A percentile compares a stretch with the other conserved stretches of the same genome.
Evolutionary conservation across 1,140 invertebrate genomes (phyloP).

Genomic region (Tetranychus urticae): DNA sequence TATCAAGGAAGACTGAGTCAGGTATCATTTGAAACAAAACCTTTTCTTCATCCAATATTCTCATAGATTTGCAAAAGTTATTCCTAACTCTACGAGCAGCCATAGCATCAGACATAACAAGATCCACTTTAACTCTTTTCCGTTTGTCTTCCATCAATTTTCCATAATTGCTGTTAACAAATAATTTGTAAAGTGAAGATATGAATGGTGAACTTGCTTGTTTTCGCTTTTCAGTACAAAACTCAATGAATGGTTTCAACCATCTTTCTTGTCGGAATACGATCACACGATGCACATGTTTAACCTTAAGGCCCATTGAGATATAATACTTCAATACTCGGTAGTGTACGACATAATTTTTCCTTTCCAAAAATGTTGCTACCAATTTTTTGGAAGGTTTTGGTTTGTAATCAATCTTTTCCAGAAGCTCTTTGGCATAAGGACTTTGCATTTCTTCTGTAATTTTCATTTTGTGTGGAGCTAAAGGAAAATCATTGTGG

Average conservation of each 20-base stretch:
- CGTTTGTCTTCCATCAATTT: constrained; percentile 22
- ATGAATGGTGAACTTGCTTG: constrained; percentile 15
- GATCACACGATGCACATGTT: constrained; percentile 24
- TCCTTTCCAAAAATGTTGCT: constrained; percentile 5
- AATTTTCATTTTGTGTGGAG: constrained; percentile 14
- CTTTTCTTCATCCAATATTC: too few species aligned
- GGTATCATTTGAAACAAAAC: constrained; percentile 8
- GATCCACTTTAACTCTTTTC: constrained; percentile 1
- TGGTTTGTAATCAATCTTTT: neutral
- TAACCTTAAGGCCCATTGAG: constrained; percentile 21
- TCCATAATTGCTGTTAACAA: constrained; percentile 25
- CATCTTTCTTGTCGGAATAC: constrained; percentile 25
- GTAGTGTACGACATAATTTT: constrained; percentile 27
- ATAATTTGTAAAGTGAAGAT: constrained; percentile 18
- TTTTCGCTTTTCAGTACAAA: constrained; percentile 19
- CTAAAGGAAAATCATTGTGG: constrained; percentile 21
- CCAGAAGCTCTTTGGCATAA: neutral
- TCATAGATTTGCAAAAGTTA: too few species aligned
- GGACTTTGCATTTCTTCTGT: neutral
- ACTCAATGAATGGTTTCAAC: constrained; percentile 23
- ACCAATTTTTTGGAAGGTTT: constrained; percentile 2
- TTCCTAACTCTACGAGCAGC: too few species aligned
- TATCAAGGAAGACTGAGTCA: constrained; percentile 10
- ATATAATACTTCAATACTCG: constrained; percentile 25
- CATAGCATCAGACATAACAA: too few species aligned